phyloP scores from a whole-genome alignment of 2,797 vertebrate genomes.

The Falco columbarius region DNA sequence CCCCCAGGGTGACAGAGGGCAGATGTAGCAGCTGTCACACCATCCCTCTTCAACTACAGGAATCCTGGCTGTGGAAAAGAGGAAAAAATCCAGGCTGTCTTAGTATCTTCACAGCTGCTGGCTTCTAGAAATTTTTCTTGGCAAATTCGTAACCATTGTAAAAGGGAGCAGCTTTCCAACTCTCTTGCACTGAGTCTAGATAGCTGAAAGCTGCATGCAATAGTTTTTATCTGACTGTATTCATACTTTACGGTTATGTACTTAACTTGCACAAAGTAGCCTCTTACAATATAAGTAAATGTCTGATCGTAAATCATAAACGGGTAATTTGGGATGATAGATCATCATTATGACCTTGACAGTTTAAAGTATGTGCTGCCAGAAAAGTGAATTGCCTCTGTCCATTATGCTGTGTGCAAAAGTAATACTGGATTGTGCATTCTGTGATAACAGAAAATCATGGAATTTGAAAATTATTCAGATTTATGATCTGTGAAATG shows the following conservation, averaged over 20 bases:
- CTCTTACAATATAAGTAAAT: not conserved
- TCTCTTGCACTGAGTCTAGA: not conserved
- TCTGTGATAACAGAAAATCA: not conserved
- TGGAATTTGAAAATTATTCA: not conserved
- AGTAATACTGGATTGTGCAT: not conserved
- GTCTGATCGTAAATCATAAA: not conserved
- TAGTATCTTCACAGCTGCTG: not conserved
- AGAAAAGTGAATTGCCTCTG: not conserved
- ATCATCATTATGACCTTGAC: not conserved
- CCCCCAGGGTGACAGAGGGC: not conserved
- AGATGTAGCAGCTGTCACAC: constrained; percentile 44
- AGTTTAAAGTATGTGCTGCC: not conserved
- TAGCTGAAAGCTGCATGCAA: not conserved
- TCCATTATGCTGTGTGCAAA: not conserved
- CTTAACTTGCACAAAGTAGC: not conserved
- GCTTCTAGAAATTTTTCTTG: constrained; percentile 16
- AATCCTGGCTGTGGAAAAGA: constrained; percentile 34
- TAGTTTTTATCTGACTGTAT: not conserved
- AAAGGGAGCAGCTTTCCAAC: not conserved
- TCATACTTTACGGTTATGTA: not conserved
- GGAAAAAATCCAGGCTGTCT: not conserved
- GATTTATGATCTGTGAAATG: not conserved
- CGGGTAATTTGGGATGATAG: not conserved
- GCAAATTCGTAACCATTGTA: not conserved
- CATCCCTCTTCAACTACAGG: not conserved